Evolutionary conservation across 1,140 invertebrate species (phyloP), one percentile per base, ranked within the genome.

Genomic region (Metaphire vulgaris): DNA sequence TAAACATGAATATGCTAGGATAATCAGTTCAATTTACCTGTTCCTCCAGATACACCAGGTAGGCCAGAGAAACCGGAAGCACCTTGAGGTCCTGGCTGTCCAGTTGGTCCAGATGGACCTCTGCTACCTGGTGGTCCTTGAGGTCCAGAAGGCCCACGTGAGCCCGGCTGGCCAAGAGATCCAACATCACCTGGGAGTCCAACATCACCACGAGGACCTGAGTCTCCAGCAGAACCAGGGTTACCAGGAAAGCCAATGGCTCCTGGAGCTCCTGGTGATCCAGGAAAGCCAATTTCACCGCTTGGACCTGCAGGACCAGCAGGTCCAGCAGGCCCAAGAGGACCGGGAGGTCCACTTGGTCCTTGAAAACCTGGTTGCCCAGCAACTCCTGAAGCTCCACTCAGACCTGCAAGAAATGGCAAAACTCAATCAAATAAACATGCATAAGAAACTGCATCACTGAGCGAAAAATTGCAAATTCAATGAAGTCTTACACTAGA

Each of bases 131-230:
- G 32, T 74, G 31, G 33, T 0, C 75, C 66, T 21, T 28, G 26
- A 12, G 56, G 16, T 16, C 72, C 72, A 34, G 68, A 33, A 69
- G 70, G 68, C 69, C 74, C 77, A 2, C 69, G 74, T 74, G 77
- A 64, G 28, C 79, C 79, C 31, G 70, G n/a, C 29, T 71, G 74
- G 70, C 79, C 77, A 76, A 65, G 75, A 33, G 73, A 31, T 72
- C 76, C 77, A 33, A 32, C 34, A 1, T 72, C 74, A 68, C 77
- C 76, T 69, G 65, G 69, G 34, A 33, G 74, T 29, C 79, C 79
- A 28, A 72, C 74, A 30, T 74, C 30, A n/a, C 79, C 76, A 74
- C 28, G 72, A 26, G n/a, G 16, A 28, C 76, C 76, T 21, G 21
- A 65, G 2, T 41, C 72, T 1, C 76, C 76, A 16, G 31, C n/a